Conservation (phyloP, 2,113 vertebrate genomes). For the Myodes glareolus region DNA sequence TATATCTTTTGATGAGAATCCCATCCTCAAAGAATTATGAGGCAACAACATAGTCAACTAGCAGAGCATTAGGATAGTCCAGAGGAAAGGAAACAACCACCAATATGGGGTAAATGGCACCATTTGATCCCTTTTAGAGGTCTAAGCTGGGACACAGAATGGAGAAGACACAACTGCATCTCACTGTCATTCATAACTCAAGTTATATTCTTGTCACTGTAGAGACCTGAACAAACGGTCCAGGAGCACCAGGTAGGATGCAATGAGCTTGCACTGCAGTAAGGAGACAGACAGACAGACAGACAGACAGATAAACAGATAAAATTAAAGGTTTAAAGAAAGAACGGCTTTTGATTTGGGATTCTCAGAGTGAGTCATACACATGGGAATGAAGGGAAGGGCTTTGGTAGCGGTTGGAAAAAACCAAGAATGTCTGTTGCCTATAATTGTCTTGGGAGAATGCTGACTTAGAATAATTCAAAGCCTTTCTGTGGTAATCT, state of each 20-base stretch:
- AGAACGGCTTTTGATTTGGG: conserved; percentile 27
- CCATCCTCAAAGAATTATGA: not conserved
- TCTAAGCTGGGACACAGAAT: not conserved
- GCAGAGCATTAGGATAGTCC: not conserved
- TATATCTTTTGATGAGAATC: not conserved
- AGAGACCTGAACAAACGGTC: not conserved
- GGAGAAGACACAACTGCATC: not conserved
- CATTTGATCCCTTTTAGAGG: not conserved
- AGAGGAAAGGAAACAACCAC: rapidly evolving
- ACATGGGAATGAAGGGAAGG: not conserved
- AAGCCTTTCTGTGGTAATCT: conserved; percentile 50
- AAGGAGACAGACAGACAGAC: not conserved
- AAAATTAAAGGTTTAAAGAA: not conserved
- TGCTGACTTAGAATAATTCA: conserved; percentile 30
- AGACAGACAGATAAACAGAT: not conserved
- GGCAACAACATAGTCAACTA: not conserved
- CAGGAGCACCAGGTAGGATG: not conserved
- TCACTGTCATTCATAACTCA: not conserved
- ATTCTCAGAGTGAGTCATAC: conserved; percentile 15
- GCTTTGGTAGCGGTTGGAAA: not conserved
- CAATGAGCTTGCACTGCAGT: not conserved
- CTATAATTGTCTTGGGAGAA: not conserved
- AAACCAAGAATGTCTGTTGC: conserved; percentile 31
- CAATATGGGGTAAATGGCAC: not conserved
- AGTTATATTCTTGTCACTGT: not conserved